Conservation (phyloP, 1,140 invertebrate species). For the Lucilia cuprina region DNA sequence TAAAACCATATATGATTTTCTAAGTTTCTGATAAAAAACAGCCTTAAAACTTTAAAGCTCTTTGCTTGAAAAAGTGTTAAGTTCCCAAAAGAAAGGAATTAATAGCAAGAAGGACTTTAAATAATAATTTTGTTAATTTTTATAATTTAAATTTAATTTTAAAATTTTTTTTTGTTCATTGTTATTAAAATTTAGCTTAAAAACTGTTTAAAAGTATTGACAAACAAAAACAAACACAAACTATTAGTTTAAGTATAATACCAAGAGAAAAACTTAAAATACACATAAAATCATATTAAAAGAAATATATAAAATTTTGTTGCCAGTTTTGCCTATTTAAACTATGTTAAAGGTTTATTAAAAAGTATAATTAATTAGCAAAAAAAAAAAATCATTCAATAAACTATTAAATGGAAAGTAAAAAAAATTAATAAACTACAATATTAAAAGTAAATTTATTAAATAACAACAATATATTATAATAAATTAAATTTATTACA, state of each 20-base stretch:
- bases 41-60: background rate
- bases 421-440: background rate
- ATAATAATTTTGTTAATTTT: background rate
- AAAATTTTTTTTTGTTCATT: background rate
- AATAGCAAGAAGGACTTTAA: background rate
- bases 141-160: background rate
- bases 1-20: slow-evolving; percentile 38
- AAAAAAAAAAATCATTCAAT: background rate
- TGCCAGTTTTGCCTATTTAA: slow-evolving; percentile 63
- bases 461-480: slow-evolving; percentile 21
- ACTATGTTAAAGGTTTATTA: slow-evolving; percentile 58
- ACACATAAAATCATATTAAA: background rate
- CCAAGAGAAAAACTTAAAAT: background rate
- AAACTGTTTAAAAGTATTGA: background rate
- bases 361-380: slow-evolving; percentile 8
- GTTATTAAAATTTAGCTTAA: background rate
- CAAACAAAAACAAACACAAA: background rate
- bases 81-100: background rate
- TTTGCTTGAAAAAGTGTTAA: background rate
- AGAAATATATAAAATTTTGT: slow-evolving; percentile 53
- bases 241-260: slow-evolving; percentile 21
- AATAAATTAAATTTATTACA: slow-evolving; percentile 35
- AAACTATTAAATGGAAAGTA: slow-evolving; percentile 5
- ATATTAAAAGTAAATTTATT: background rate
- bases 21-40: slow-evolving; percentile 5